phyloP scores from a whole-genome alignment of 2,113 vertebrate species.

The Peromyscus californicus region DNA sequence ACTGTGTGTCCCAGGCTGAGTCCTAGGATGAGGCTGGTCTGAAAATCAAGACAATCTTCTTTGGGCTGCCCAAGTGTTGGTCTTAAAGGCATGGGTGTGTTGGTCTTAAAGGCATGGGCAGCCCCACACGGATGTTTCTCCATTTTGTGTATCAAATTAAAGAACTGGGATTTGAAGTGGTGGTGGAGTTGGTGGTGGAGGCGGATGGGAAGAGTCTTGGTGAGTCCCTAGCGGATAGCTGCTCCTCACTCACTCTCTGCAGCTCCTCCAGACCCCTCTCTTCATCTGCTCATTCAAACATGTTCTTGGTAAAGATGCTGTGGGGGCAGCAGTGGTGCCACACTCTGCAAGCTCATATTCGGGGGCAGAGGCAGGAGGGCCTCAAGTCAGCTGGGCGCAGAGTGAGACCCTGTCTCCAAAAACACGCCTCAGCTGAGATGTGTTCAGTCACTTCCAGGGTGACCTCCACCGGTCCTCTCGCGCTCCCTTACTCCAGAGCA shows the following conservation, averaged over 20 bases:
- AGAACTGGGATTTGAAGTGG: neutral
- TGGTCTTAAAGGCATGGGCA: no score
- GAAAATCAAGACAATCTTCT: neutral
- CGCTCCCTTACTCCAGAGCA: neutral
- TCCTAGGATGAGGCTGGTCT: no score
- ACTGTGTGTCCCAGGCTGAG: neutral
- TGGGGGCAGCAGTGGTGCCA: neutral
- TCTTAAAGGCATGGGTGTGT: no score
- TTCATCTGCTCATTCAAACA: neutral
- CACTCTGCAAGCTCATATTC: neutral
- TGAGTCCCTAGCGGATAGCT: neutral
- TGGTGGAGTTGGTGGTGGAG: neutral
- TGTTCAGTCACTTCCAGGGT: neutral
- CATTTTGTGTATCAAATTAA: neutral
- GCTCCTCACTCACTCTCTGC: rapidly evolving
- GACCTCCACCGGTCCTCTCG: neutral
- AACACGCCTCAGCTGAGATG: neutral
- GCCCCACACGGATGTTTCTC: neutral
- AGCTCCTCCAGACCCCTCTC: neutral
- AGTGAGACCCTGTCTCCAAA: neutral
- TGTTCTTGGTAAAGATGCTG: neutral
- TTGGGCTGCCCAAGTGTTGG: neutral
- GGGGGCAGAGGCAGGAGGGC: neutral
- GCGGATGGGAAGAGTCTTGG: neutral
- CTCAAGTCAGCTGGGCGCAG: neutral